phyloP scores from a whole-genome alignment of 2,113 vertebrate species.

The Equus quagga region DNA sequence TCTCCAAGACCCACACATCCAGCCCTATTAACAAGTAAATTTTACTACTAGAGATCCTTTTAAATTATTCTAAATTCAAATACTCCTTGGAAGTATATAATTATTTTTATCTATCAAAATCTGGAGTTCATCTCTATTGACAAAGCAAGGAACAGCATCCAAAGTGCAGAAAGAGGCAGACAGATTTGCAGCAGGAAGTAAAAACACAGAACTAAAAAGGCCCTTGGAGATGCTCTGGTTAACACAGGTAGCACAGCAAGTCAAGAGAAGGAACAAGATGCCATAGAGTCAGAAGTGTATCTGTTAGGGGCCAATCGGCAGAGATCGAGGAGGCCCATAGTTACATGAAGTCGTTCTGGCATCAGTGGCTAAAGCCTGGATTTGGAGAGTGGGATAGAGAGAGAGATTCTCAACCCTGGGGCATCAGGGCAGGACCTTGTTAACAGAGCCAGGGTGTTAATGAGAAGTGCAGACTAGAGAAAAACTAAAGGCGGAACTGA shows the following conservation, averaged over 20 bases:
- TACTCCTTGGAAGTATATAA: neutral
- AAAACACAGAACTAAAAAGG: neutral
- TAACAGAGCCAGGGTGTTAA: neutral
- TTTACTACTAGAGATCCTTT: neutral
- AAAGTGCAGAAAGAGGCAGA: neutral
- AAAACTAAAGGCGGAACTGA: neutral
- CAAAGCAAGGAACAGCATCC: neutral
- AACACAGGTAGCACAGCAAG: neutral
- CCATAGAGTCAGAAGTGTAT: accelerated
- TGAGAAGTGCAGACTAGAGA: neutral
- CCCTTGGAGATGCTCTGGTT: neutral
- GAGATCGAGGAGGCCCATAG: neutral
- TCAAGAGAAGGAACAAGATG: neutral
- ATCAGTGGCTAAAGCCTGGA: neutral
- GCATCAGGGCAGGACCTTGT: neutral
- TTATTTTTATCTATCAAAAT: neutral
- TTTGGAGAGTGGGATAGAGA: neutral
- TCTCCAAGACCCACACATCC: neutral
- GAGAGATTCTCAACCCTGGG: neutral
- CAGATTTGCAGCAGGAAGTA: neutral
- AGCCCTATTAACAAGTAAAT: neutral
- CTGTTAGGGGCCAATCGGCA: neutral
- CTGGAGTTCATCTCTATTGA: neutral
- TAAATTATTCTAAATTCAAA: neutral
- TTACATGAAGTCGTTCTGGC: neutral